Evolutionary conservation across 1,140 invertebrate species (phyloP).

Genomic region (Pygmarrhopalites habei): DNA sequence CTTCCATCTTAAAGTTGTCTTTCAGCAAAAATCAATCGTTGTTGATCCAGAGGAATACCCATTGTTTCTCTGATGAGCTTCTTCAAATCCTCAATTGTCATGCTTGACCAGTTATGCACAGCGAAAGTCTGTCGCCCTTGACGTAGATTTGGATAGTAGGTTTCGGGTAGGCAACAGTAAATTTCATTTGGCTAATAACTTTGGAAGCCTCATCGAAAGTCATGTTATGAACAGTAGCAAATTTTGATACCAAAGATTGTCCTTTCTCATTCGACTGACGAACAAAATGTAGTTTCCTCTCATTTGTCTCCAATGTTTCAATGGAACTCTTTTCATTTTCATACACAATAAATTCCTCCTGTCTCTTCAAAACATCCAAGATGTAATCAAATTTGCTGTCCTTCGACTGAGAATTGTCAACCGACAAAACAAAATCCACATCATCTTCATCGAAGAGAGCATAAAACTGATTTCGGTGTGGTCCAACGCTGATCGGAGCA

Average conservation of each 20-base stretch:
- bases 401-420: not conserved
- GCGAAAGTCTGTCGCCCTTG: slow-evolving; percentile 74
- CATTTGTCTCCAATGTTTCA: not conserved
- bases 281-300: not conserved
- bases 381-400: not conserved
- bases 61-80: slow-evolving; percentile 71
- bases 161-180: no score
- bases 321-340: not conserved
- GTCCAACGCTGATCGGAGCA: not conserved
- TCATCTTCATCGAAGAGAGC: not conserved
- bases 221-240: not conserved
- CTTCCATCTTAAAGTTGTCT: no score
- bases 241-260: not conserved
- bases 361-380: not conserved
- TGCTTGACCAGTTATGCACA: slow-evolving; percentile 71
- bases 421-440: not conserved
- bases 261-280: not conserved
- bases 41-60: slow-evolving; percentile 67
- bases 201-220: not conserved
- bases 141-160: slow-evolving; percentile 76
- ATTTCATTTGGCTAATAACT: not conserved
- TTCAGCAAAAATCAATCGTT: no score
- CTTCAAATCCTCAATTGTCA: slow-evolving; percentile 80
- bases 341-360: not conserved
- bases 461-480: not conserved